These are phyloP conservation scores for Ctena decussata DNA, from an alignment of 2,888 invertebrate genomes.

Conservation along the genomic window DNA sequence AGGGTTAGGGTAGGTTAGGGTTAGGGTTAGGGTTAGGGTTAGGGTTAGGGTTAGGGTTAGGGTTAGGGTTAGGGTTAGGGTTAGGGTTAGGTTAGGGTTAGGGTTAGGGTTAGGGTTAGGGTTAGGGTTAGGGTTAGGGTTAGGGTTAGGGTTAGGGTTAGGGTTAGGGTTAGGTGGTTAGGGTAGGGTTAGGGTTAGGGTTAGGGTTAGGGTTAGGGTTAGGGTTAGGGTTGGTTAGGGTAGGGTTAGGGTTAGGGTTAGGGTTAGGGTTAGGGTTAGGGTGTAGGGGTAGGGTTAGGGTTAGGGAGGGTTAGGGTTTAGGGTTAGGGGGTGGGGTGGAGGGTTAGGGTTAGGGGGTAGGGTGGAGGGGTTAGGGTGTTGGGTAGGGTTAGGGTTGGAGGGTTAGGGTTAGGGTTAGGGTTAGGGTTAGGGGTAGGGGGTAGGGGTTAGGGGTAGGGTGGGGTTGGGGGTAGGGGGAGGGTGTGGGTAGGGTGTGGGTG, in stretches of 20 bases:
- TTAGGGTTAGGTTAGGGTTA: conserved; percentile 63
- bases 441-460: conserved; percentile 53
- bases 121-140: conserved; percentile 67
- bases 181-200: conserved; percentile 66
- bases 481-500: conserved; percentile 48
- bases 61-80: conserved; percentile 62
- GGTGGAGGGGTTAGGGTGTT: conserved; percentile 71
- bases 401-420: conserved; percentile 50
- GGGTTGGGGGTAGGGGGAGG: conserved; percentile 62
- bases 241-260: conserved; percentile 56
- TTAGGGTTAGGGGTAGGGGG: conserved; percentile 64
- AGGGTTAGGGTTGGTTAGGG: conserved; percentile 57
- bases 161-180: conserved; percentile 66
- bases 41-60: conserved; percentile 63
- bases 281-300: conserved; percentile 60
- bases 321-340: conserved; percentile 58
- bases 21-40: conserved; percentile 57
- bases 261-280: conserved; percentile 52
- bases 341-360: conserved; percentile 62
- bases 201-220: conserved; percentile 66
- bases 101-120: conserved; percentile 66
- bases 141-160: conserved; percentile 66
- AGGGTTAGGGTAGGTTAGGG: conserved; percentile 59
- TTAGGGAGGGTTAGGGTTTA: conserved; percentile 60
- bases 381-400: conserved; percentile 63